Evolutionary conservation across 2,113 vertebrate genomes (phyloP), one percentile per base, ranked within the genome.

Genomic region (Ibidorhyncha struthersii): DNA sequence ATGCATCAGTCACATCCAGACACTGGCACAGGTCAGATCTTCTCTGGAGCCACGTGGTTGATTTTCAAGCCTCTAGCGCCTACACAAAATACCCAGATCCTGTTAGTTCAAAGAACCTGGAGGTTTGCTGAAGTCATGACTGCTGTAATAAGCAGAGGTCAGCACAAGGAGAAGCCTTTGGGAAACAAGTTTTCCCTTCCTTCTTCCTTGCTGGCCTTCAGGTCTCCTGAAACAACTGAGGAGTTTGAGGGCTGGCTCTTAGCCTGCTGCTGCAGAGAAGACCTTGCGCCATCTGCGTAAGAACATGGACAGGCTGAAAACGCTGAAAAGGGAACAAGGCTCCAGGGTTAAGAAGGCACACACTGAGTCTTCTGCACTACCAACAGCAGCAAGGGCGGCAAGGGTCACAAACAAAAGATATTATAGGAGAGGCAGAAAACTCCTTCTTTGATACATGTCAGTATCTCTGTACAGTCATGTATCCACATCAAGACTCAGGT

Each of bases 1-100:
- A 0, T 26, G 36, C 55, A 80, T 20, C 43, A 61, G 12, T 36
- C 38, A 45, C 0, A 0, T 38, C 45, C 55, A 66, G 61, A 62
- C 30, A 40, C 38, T 27, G 53, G 62, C 59, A 59, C 10, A 38
- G 17, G 30, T 45, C 52, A 72, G 47, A 58, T 13, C 43, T 38
- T 43, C 63, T 61, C 59, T 55, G 56, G 19, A 90, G 29, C 8
- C 23, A 76, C 6, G 8, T 41, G 40, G 50, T 2, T 47, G n/a
- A 38, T 17, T 50, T 77, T 82, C 55, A 85, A 17, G 38, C n/a
- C 26, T 7, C 4, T 41, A 29, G 32, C 8, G 89, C 71, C 72
- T 82, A 36, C 43, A 49, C 12, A 72, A 65, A 86, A 83, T 10
- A 43, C 8, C 25, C 21, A 25, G 40, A 40, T 34, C 8, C 26